These are phyloP conservation scores for Hippocampus abdominalis DNA, from an alignment of 2,113 vertebrate genomes.

Conservation along the genomic window DNA sequence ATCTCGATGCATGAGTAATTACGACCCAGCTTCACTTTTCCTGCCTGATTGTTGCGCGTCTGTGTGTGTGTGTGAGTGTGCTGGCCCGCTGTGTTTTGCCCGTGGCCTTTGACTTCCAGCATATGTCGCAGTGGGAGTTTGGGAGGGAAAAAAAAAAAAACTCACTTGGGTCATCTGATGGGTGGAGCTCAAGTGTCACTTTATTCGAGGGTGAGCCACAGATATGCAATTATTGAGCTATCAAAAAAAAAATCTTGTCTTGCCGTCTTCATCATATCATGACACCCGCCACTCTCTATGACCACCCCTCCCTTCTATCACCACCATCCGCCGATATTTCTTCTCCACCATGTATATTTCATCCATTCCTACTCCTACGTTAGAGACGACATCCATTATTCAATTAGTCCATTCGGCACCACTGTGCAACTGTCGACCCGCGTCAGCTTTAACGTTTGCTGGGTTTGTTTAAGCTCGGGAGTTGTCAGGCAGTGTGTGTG, in stretches of 20 bases:
- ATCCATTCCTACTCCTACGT: conserved; percentile 64
- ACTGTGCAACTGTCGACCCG: conserved; percentile 64
- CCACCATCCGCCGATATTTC: conserved; percentile 22
- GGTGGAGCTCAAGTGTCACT: conserved; percentile 29
- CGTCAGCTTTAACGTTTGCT: conserved; percentile 67
- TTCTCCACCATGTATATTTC: conserved; percentile 65
- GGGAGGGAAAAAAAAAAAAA: conserved; percentile 27
- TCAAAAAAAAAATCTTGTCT: not conserved
- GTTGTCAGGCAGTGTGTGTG: not conserved
- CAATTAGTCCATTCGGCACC: conserved; percentile 63
- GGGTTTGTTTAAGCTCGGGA: conserved; percentile 49
- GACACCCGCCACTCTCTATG: conserved; percentile 6
- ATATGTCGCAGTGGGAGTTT: conserved; percentile 51
- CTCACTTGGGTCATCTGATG: conserved; percentile 19
- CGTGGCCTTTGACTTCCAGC: conserved; percentile 49
- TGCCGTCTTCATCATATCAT: conserved; percentile 39
- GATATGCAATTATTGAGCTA: conserved; percentile 11
- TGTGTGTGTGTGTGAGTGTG: conserved; percentile 21
- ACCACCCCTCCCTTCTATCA: conserved; percentile 28
- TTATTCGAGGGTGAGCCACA: conserved; percentile 11
- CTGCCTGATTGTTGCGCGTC: not conserved
- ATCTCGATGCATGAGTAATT: conserved; percentile 24
- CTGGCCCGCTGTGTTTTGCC: conserved; percentile 28
- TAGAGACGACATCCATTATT: conserved; percentile 69
- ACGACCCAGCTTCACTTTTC: conserved; percentile 10